These are phyloP conservation scores for Crotalus helleri DNA, from an alignment of 2,113 vertebrate genomes.

Conservation along the genomic window DNA sequence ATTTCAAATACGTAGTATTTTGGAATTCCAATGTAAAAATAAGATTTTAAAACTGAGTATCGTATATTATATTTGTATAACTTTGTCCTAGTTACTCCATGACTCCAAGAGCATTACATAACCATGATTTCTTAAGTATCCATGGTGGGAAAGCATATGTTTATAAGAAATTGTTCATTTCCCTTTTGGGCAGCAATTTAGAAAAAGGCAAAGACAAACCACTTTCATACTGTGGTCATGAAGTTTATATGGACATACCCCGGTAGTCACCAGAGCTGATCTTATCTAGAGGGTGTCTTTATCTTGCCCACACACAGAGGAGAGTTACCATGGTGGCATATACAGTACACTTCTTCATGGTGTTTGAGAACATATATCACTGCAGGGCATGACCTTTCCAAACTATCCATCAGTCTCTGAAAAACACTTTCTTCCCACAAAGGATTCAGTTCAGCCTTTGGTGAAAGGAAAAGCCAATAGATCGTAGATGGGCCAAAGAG, in stretches of 20 bases:
- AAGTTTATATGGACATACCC: background rate
- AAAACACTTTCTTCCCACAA: slow-evolving; percentile 22
- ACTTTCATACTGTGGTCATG: background rate
- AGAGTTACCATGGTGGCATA: background rate
- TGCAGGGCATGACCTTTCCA: slow-evolving; percentile 5
- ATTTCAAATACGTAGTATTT: background rate
- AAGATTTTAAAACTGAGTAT: background rate
- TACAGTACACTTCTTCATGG: background rate
- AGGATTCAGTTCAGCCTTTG: slow-evolving; percentile 2
- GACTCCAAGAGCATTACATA: background rate
- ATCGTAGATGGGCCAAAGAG: background rate
- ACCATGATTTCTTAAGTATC: background rate
- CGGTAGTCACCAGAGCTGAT: background rate
- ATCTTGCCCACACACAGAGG: background rate
- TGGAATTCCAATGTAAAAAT: background rate
- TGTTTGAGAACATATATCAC: background rate
- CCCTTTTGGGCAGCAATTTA: background rate
- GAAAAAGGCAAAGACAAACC: background rate
- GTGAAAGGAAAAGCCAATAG: background rate
- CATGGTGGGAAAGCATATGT: background rate
- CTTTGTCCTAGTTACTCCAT: background rate
- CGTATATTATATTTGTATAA: background rate
- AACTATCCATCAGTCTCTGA: background rate
- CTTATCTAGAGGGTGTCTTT: background rate
- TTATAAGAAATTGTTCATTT: background rate